Base-by-base conservation (phyloP, 2,797 vertebrate genomes). In the Pseudomugil gertrudae region DNA sequence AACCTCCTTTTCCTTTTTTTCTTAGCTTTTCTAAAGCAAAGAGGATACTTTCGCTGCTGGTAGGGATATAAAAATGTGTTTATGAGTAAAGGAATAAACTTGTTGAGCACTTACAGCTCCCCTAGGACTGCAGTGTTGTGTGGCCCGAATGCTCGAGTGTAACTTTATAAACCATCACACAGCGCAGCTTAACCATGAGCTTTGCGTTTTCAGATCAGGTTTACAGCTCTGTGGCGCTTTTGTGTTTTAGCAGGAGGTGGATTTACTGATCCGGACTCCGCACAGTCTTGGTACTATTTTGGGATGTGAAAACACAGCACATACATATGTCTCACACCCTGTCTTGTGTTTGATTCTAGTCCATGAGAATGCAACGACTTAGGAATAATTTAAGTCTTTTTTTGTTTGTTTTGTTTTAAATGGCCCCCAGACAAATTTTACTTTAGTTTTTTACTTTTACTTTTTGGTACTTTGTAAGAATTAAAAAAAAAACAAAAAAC, bases 201-300 rank as follows among this genome's bases (percentile, higher is more conserved):
- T 30, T 1, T 68, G 38, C 53, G 35, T 64, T 32, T 27, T 59
- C 47, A 77, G 36, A 63, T 74, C 29, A 5, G 27, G 32, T 77
- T 15, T 66, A 47, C 56, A 65, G 27, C 55, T 19, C 3, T 45
- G 13, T 21, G 3, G 36, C 48, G 35, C 4, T 5, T n/a, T 43
- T 51, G 54, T 23, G 54, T 45, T 45, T 45, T 45, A 21, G 36
- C 9, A 24, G 63, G 3, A 30, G 9, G 32, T 45, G 48, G 33
- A 48, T 66, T 52, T 69, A 27, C 51, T 78, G 63, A 62, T 48
- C 45, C n/a, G n/a, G n/a, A n/a, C n/a, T n/a, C n/a, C n/a, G n/a
- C n/a, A n/a, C n/a, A n/a, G n/a, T n/a, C n/a, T n/a, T n/a, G n/a
- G n/a, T 74, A 64, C 61, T 73, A 15, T 35, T 72, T 36, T 24